Base-by-base conservation (phyloP, 2,888 invertebrate species). In the Busseola fusca region DNA sequence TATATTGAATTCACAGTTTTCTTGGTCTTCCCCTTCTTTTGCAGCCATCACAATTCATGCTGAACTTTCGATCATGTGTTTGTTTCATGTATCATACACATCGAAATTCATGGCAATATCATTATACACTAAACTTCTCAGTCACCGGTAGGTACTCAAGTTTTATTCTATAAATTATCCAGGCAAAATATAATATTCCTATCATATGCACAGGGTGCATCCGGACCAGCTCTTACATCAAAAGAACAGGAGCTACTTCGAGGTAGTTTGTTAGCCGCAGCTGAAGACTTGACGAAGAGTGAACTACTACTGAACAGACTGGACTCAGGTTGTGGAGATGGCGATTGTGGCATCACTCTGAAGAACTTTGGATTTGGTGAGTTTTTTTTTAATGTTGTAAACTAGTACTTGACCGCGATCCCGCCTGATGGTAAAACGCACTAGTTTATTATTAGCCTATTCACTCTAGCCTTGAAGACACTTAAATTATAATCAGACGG, bases 321-420 rank as follows among this genome's bases (percentile, higher is more conserved):
- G 72, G 98, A 98, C 90, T 94, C 96, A 0, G 97, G 97, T 54
- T 96, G 96, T 80, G 98, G 97, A 0, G 97, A 98, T 86, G 97
- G 98, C 0, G 97, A 98, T 90, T 97, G 97, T 85, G 98, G 98
- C 6, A 96, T 96, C 21, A 97, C 97, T 0, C 88, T 97, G 18
- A 96, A 96, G 75, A 97, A 89, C 90, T 96, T 97, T 64, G 97
- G 96, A 21, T 90, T 95, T 83, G 96, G 96, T 96, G 86, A 75
- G 71, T 72, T 16, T 34, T n/a, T n/a, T n/a, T n/a, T n/a, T n/a
- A n/a, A n/a, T n/a, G n/a, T n/a, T n/a, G n/a, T n/a, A n/a, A n/a
- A n/a, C n/a, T n/a, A n/a, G n/a, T n/a, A n/a, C n/a, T n/a, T n/a
- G n/a, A n/a, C n/a, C n/a, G n/a, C n/a, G n/a, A n/a, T n/a, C n/a